Conservation (phyloP, 2,113 vertebrate genomes). For the Campylomormyrus numenius region DNA sequence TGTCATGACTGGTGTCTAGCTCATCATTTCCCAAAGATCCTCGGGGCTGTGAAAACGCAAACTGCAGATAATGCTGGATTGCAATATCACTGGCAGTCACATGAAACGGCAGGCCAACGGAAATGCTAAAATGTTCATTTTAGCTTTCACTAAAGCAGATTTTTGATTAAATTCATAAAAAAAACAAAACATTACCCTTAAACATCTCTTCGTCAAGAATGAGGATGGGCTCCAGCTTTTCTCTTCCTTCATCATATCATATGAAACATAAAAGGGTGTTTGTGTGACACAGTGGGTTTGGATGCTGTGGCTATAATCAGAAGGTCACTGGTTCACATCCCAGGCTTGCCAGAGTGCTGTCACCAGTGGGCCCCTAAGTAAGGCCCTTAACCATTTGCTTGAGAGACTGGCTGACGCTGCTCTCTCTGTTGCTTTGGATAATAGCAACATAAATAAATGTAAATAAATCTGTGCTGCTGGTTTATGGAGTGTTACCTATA, state of each 20-base stretch:
- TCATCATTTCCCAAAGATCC: neutral
- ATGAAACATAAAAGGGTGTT: neutral
- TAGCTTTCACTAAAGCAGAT: neutral
- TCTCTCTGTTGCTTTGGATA: neutral
- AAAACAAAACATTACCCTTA: neutral
- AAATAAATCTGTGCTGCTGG: neutral
- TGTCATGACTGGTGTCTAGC: neutral
- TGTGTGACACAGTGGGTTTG: neutral
- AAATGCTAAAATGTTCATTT: neutral
- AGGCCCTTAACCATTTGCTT: neutral
- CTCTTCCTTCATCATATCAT: neutral
- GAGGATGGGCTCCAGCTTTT: neutral
- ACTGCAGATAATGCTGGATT: neutral
- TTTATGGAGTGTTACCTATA: neutral
- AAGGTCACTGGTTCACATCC: neutral
- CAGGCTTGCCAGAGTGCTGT: neutral
- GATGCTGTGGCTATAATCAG: neutral
- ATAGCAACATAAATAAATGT: neutral
- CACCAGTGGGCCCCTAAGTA: neutral
- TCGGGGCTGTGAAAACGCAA: neutral
- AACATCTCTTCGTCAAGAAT: neutral
- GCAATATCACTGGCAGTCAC: neutral
- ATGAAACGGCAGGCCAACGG: neutral
- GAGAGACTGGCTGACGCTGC: neutral
- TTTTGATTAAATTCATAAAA: neutral